Evolutionary conservation across 2,113 vertebrate species (phyloP).

Genomic region (Equus przewalskii): DNA sequence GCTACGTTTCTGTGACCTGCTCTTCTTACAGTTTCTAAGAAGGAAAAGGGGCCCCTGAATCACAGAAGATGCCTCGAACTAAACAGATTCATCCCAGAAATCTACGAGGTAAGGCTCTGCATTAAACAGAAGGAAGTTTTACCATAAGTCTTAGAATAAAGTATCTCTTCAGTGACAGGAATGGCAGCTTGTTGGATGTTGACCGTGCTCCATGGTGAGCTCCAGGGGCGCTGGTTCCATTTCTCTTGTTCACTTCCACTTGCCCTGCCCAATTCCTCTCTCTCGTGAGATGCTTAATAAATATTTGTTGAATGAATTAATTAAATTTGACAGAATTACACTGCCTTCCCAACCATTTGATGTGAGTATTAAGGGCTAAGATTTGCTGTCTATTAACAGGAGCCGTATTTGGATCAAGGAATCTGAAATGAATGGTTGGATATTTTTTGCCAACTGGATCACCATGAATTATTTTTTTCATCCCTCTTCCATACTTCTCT

Average conservation of each 20-base stretch:
- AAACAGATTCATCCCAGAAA: constrained; percentile 99
- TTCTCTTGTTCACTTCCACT: background rate
- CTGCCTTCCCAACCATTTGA: background rate
- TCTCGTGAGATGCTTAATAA: constrained; percentile 48
- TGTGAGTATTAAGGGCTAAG: background rate
- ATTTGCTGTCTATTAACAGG: background rate
- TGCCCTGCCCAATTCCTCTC: background rate
- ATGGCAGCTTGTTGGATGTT: background rate
- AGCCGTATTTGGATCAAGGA: background rate
- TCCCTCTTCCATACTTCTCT: background rate
- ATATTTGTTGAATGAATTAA: constrained; percentile 21
- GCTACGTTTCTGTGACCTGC: constrained; percentile 85
- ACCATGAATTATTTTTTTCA: background rate
- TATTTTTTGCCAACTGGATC: background rate
- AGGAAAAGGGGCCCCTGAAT: constrained; percentile 84
- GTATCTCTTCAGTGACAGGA: background rate
- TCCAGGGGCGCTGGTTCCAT: background rate
- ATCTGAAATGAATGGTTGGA: background rate
- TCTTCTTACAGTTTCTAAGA: constrained; percentile 85
- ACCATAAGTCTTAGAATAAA: background rate
- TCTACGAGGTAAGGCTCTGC: constrained; percentile 93
- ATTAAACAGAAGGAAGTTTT: background rate
- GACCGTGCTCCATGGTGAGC: background rate
- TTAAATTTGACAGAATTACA: background rate
- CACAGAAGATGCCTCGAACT: constrained; percentile 97